Evolutionary conservation across 2,888 invertebrate species (phyloP), one percentile per base, ranked within the genome.

Genomic region (Trissolcus japonicus): DNA sequence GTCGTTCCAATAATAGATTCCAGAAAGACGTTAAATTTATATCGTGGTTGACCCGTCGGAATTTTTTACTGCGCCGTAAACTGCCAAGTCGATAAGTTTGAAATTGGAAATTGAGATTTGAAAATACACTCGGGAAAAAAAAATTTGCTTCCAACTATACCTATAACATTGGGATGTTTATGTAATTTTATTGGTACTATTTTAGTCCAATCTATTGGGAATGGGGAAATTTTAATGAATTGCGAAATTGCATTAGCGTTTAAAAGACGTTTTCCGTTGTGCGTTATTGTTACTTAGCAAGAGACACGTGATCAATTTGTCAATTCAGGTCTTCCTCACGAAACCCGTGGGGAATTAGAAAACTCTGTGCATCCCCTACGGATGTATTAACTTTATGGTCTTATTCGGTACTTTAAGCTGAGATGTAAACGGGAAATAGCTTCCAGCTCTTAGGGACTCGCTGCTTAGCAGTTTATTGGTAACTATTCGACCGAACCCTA

Each of bases 1-100:
- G 67, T 78, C 74, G 57, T 60, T 73, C 75, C 77, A 73, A 76
- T 59, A 79, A 75, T 78, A 78, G 81, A 84, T 83, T 83, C 83
- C 80, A 74, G 79, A 84, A 83, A 83, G 82, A 83, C 83, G 83
- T 84, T 83, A 82, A 83, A 84, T 80, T 85, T 86, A 35, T 35
- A 85, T 82, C 85, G 78, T 43, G 68, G 63, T 77, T 78, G 77
- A 78, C 69, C 65, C 54, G 73, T 16, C 77, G 65, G 73, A 19
- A 72, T 29, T 69, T 77, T 78, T 78, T 69, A 68, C 41, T 48
- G 61, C 73, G 65, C 61, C 68, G 73, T 78, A 74, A 78, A 78
- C 53, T 74, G 25, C 40, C 48, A 41, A 46, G 21, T 63, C 53
- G 74, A 74, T 66, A 50, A 74, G 61, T 57, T 69, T 21, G 50